Conservation (phyloP, 2,888 invertebrate genomes). For the Lepidocyrtinus sp. region DNA sequence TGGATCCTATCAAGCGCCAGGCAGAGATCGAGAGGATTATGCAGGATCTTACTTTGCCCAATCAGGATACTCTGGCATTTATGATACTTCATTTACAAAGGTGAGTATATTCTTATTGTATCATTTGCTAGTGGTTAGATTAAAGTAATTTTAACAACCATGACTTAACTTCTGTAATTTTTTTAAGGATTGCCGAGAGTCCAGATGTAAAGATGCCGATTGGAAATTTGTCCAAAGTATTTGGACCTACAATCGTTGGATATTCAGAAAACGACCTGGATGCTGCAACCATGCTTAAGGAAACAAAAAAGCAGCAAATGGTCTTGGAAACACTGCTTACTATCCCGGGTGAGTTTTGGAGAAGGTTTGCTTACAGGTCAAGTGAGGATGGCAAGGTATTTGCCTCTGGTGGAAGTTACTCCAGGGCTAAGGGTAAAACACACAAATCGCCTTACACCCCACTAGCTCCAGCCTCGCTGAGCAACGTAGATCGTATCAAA, state of each 20-base stretch:
- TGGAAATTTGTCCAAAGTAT: constrained; percentile 89
- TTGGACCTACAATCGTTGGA: constrained; percentile 95
- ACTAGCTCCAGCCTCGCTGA: constrained; percentile 26
- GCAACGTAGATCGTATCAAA: constrained; percentile 42
- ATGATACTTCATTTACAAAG: constrained; percentile 90
- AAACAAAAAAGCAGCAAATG: constrained; percentile 80
- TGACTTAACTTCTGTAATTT: too few species aligned
- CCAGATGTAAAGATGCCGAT: constrained; percentile 93
- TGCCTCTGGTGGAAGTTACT: constrained; percentile 57
- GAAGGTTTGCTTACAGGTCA: constrained; percentile 59
- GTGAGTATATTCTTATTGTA: too few species aligned
- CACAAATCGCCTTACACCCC: constrained; percentile 34
- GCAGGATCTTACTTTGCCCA: constrained; percentile 89
- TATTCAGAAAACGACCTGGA: constrained; percentile 82
- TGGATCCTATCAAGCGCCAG: constrained; percentile 77
- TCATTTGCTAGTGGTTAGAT: too few species aligned
- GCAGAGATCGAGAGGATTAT: constrained; percentile 83
- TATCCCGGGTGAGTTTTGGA: constrained; percentile 65
- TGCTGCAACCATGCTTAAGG: constrained; percentile 81
- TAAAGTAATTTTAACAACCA: too few species aligned
- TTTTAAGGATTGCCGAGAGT: constrained; percentile 87
- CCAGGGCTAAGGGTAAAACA: constrained; percentile 52
- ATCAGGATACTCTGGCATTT: constrained; percentile 95
- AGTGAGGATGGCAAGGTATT: constrained; percentile 54
- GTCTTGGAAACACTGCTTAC: constrained; percentile 67